Evolutionary conservation across 2,797 vertebrate species (phyloP).

Genomic region (Amniataba percoides): DNA sequence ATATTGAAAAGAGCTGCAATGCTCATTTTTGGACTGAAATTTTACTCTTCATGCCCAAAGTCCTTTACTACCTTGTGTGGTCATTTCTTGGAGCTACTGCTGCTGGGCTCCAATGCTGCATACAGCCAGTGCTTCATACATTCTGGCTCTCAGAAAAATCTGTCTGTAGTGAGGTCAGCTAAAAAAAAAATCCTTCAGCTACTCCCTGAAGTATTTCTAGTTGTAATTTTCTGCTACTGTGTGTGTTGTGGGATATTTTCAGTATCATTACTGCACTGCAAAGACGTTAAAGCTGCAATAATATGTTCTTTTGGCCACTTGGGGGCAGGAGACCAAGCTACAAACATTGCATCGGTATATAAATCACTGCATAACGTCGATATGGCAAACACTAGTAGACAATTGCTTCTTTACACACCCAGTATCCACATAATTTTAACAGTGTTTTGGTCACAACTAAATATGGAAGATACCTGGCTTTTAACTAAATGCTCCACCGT

Average conservation of each 20-base stretch:
- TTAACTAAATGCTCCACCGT: too few species aligned
- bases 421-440: not conserved
- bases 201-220: constrained; percentile 12
- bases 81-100: constrained; percentile 19
- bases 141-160: constrained; percentile 13
- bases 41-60: constrained; percentile 14
- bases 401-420: constrained; percentile 3
- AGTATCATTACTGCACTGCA: constrained; percentile 9
- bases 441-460: too few species aligned
- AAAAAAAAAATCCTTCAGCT: constrained; percentile 3
- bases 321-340: constrained; percentile 5
- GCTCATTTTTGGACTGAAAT: constrained; percentile 25
- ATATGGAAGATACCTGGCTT: too few species aligned
- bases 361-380: constrained; percentile 6
- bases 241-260: constrained; percentile 17
- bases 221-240: constrained; percentile 24
- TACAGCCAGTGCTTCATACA: constrained; percentile 14
- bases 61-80: constrained; percentile 1
- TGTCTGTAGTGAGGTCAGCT: constrained; percentile 5
- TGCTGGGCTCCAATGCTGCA: not conserved
- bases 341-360: too few species aligned
- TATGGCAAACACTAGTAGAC: not conserved
- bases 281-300: constrained; percentile 38
- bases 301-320: constrained; percentile 11
- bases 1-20: not conserved